phyloP scores from a whole-genome alignment of 2,113 vertebrate genomes.

The Proterorhinus semilunaris region DNA sequence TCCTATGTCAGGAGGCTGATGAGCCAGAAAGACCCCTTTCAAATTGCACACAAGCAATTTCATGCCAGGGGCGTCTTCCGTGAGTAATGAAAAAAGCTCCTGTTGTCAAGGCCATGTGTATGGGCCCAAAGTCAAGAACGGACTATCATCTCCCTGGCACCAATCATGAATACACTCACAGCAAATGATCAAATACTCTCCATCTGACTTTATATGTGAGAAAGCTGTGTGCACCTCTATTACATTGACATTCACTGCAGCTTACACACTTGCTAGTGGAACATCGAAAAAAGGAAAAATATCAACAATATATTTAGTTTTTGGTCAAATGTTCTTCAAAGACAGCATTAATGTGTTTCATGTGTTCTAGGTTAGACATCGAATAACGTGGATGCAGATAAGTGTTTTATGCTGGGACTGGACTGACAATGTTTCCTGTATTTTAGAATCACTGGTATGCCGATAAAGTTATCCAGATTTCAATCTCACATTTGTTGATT shows the following conservation, averaged over 20 bases:
- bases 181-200: not conserved
- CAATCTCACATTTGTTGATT: no score
- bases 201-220: not conserved
- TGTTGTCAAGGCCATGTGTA: slow-evolving; percentile 38
- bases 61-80: slow-evolving; percentile 39
- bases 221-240: slow-evolving; percentile 8
- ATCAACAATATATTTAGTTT: no score
- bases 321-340: no score
- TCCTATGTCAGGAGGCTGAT: slow-evolving; percentile 56
- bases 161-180: slow-evolving; percentile 13
- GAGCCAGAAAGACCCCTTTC: slow-evolving; percentile 38
- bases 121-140: slow-evolving; percentile 40
- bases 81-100: slow-evolving; percentile 45
- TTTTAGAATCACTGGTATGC: no score
- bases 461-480: no score
- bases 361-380: no score
- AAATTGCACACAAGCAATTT: slow-evolving; percentile 45
- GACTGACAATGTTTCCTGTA: no score
- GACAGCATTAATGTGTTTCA: no score
- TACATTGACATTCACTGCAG: slow-evolving; percentile 16
- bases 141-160: slow-evolving; percentile 10
- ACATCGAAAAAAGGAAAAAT: no score
- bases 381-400: no score
- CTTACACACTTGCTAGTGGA: not conserved
- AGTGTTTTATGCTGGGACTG: no score